Percentiles rank a stretch among this genome's conserved stretches.
Conservation (phyloP, 2,888 invertebrate species). For the Bombylius major region DNA sequence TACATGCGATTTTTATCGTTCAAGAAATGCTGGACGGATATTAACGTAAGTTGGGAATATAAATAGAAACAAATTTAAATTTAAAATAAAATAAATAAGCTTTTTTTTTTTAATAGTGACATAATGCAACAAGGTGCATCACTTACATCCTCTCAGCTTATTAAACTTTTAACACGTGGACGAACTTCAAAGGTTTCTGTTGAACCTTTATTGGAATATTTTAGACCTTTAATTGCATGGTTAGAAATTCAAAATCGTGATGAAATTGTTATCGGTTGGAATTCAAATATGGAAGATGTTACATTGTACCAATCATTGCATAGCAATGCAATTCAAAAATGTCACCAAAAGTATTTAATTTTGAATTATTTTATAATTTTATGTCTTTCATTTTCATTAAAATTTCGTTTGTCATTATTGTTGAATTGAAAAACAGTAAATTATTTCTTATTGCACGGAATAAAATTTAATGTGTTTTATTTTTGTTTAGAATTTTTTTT, state of each 20-base stretch:
- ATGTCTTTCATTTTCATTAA: no score
- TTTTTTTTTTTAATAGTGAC: conserved; percentile 40
- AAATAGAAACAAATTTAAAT: background rate
- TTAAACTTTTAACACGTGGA: conserved; percentile 56
- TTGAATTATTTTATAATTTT: no score
- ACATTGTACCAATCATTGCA: conserved; percentile 31
- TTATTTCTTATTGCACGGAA: no score
- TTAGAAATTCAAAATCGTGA: conserved; percentile 60
- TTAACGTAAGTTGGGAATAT: conserved; percentile 42
- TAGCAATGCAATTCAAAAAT: background rate
- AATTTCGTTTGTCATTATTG: no score
- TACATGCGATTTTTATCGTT: conserved; percentile 69
- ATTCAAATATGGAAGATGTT: conserved; percentile 51
- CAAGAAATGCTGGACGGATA: conserved; percentile 63
- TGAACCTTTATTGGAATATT: conserved; percentile 66
- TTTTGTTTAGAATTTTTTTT: no score
- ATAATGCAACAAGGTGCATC: conserved; percentile 56
- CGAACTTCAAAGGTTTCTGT: conserved; percentile 61
- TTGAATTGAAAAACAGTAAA: no score
- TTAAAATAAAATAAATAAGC: background rate
- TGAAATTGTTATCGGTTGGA: conserved; percentile 64
- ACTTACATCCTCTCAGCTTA: conserved; percentile 55
- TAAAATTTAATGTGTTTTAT: no score
- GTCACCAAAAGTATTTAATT: no score
- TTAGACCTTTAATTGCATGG: conserved; percentile 67